Evolutionary conservation across 2,797 vertebrate genomes (phyloP).

Genomic region (Halcyon chelicuti): DNA sequence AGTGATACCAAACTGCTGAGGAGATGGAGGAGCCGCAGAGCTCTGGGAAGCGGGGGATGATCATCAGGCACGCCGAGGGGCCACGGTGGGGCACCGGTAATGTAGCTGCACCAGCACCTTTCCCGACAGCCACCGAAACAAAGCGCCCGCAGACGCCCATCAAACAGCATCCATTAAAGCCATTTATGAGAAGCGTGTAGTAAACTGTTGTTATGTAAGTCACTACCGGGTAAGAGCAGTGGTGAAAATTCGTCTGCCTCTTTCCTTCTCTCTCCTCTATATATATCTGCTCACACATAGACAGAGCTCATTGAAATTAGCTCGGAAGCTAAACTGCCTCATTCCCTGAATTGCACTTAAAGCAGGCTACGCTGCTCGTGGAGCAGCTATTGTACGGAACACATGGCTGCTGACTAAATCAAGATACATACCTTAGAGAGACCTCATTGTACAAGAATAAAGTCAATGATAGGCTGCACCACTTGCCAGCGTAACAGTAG

Average conservation of each 20-base stretch:
- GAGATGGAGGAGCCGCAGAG: not conserved
- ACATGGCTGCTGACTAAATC: constrained; percentile 48
- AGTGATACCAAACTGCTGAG: not conserved
- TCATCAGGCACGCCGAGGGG: not conserved
- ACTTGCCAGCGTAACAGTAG: not conserved
- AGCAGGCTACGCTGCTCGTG: not conserved
- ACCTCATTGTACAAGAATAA: constrained; percentile 11
- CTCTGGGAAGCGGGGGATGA: rapidly evolving
- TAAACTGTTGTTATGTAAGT: constrained; percentile 44
- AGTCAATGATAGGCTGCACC: constrained; percentile 2
- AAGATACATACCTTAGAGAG: constrained; percentile 1
- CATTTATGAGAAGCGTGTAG: constrained; percentile 17
- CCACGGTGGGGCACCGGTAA: not conserved
- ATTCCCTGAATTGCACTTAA: constrained; percentile 48
- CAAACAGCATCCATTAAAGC: constrained; percentile 19
- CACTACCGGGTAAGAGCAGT: constrained; percentile 2
- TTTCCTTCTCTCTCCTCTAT: constrained; percentile 22
- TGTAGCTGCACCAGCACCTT: not conserved
- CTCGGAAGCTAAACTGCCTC: constrained; percentile 45
- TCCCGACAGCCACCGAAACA: not conserved
- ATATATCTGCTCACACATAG: constrained; percentile 33
- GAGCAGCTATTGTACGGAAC: constrained; percentile 33
- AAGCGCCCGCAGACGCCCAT: not conserved
- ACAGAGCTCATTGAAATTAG: constrained; percentile 27
- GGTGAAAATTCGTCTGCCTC: constrained; percentile 34